A percentile compares a stretch with the other conserved stretches of the same genome.
Evolutionary conservation across 2,113 vertebrate genomes (phyloP).

Genomic region (Pseudopipra pipra): DNA sequence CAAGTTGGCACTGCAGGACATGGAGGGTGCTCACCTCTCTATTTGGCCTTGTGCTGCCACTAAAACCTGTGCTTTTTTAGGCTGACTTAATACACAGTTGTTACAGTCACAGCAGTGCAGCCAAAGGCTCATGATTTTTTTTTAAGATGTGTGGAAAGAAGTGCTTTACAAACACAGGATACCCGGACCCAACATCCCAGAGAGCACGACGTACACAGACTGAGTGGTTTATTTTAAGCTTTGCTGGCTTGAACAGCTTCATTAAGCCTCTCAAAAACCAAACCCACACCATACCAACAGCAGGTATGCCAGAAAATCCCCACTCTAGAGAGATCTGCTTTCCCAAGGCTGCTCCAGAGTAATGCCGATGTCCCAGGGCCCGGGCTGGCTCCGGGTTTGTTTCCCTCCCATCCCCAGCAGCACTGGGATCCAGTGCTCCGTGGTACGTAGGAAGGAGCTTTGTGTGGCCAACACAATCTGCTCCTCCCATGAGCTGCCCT

Average conservation of each 20-base stretch:
- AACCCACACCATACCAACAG: not conserved
- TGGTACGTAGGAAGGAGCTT: not conserved
- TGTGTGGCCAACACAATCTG: not conserved
- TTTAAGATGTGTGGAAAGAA: not conserved
- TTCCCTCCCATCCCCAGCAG: not conserved
- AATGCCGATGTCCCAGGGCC: not conserved
- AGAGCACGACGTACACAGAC: not conserved
- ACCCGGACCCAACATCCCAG: not conserved
- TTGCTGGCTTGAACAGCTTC: not conserved
- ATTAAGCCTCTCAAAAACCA: not conserved
- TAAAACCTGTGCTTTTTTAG: not conserved
- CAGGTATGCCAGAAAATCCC: not conserved
- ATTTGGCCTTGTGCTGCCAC: not conserved
- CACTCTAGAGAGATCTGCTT: not conserved
- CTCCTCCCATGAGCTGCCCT: not conserved
- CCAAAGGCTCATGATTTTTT: not conserved
- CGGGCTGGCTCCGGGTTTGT: not conserved
- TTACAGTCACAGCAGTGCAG: not conserved
- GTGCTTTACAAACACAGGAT: not conserved
- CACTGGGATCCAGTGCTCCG: not conserved
- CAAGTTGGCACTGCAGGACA: not conserved
- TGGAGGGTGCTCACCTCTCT: not conserved
- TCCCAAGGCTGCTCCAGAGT: not conserved
- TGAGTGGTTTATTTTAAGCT: not conserved
- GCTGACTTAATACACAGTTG: not conserved